A percentile compares a stretch with the other conserved stretches of the same genome.
Evolutionary conservation across 2,113 vertebrate genomes (phyloP).

Genomic region (Nyctereutes procyonoides): DNA sequence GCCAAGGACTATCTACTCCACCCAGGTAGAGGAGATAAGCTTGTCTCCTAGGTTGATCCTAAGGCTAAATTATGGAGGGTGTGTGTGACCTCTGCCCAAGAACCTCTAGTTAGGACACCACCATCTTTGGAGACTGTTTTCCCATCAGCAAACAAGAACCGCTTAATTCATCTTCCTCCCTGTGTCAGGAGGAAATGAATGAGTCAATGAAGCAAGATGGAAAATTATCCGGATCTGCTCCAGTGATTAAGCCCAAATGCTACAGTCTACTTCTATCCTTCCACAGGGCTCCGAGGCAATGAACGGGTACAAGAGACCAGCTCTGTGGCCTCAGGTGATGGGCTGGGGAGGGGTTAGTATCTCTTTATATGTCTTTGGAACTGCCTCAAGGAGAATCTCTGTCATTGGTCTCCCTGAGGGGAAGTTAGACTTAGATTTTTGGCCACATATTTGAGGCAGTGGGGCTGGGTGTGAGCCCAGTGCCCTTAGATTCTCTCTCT

Average conservation of each 20-base stretch:
- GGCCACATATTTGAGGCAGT: not conserved
- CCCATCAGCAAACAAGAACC: not conserved
- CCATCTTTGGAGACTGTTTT: not conserved
- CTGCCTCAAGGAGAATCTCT: not conserved
- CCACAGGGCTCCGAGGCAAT: not conserved
- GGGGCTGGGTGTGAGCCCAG: not conserved
- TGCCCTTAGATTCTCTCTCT: not conserved
- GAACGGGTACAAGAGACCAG: not conserved
- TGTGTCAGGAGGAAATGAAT: not conserved
- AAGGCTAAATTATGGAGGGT: not conserved
- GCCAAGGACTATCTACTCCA: not conserved
- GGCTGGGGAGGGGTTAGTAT: not conserved
- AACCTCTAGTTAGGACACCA: not conserved
- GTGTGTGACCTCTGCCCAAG: not conserved
- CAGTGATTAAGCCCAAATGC: not conserved
- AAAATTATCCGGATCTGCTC: not conserved
- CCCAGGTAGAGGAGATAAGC: not conserved
- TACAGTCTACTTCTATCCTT: not conserved
- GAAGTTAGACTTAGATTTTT: slow-evolving; percentile 10
- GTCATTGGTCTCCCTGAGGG: not conserved
- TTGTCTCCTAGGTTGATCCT: not conserved
- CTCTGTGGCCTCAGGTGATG: not conserved
- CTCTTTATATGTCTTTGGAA: not conserved
- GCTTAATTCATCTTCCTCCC: not conserved
- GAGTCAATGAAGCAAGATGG: not conserved